Percentiles rank a stretch among this genome's conserved stretches.
These are phyloP conservation scores for Caenorhabditis sp. DNA, from an alignment of 2,888 invertebrate genomes.

Conservation along the genomic window DNA sequence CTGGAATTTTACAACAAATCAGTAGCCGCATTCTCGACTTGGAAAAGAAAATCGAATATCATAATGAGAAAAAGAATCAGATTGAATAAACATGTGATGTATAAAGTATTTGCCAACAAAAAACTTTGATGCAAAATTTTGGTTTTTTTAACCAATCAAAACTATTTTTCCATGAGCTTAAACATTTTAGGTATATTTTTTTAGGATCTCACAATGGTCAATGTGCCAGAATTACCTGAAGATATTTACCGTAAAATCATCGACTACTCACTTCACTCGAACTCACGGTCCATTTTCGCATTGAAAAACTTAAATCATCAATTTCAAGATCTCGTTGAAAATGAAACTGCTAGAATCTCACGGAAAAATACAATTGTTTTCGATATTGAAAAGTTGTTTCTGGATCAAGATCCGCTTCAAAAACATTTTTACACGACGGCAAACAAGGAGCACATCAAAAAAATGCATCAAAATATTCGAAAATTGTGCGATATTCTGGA, in stretches of 20 bases:
- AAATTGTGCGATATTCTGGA: slow-evolving; percentile 6
- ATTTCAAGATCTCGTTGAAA: not conserved
- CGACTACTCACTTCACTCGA: not conserved
- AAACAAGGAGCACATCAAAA: not conserved
- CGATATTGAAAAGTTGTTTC: not conserved
- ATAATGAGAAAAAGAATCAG: not conserved
- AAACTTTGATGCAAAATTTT: not conserved
- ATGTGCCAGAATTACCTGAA: not conserved
- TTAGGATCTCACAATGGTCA: not conserved
- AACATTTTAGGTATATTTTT: not conserved
- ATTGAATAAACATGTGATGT: not conserved
- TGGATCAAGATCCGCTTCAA: not conserved
- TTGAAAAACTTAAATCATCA: not conserved
- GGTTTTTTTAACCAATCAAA: not conserved
- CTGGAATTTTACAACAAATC: not conserved
- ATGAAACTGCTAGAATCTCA: not conserved
- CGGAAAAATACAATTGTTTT: not conserved
- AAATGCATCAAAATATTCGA: slow-evolving; percentile 10
- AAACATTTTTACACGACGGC: not conserved
- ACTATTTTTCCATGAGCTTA: not conserved
- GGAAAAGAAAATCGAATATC: not conserved
- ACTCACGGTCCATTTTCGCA: not conserved
- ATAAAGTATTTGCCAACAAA: not conserved
- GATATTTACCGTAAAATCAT: not conserved
- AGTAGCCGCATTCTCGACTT: not conserved